Evolutionary conservation across 2,888 invertebrate genomes (phyloP), one percentile per base, ranked within the genome.

Genomic region (Macropis europaea): DNA sequence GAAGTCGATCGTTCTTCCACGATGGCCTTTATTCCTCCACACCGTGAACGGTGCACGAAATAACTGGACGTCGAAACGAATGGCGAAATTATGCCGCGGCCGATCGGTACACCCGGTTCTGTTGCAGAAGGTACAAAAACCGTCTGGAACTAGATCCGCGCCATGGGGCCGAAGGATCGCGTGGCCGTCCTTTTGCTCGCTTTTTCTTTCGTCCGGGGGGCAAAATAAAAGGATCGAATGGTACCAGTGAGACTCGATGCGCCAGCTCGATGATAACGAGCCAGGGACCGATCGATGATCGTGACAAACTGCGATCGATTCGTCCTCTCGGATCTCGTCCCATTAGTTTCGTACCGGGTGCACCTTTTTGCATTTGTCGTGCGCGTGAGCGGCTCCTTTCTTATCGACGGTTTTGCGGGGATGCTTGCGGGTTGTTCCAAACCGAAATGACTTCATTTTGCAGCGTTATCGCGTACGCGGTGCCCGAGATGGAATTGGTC

Each of bases 41-140:
- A 7, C 59, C 36, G 30, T n/a, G n/a, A n/a, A 28, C 47, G 52
- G 32, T 50, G 61, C 59, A 53, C 42, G 50, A 68, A 73, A 66
- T 73, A 67, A 73, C 67, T 57, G 69, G 53, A 54, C 71, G 62
- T 71, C 64, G 61, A 77, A 75, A 71, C 71, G 56, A 74, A 78
- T 69, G 78, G 69, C 57, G 22, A 75, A 78, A 78, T 78, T 78
- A 78, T 75, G 63, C 72, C 57, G 42, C 36, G 32, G 59, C 28
- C 45, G 30, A 56, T 67, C 52, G n/a, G 71, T 64, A 28, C 38
- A 17, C 24, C 54, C 43, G 52, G 50, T 28, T 36, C 50, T 34
- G 43, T 26, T 40, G 24, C n/a, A 6, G 40, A 36, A 43, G 24
- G 40, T 22, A 52, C 45, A 73, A 76, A 76, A 76, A 76, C 32